A percentile compares a stretch with the other conserved stretches of the same genome.
These are phyloP conservation scores for Gavialis gangeticus DNA, from an alignment of 2,113 vertebrate species.

Conservation along the genomic window DNA sequence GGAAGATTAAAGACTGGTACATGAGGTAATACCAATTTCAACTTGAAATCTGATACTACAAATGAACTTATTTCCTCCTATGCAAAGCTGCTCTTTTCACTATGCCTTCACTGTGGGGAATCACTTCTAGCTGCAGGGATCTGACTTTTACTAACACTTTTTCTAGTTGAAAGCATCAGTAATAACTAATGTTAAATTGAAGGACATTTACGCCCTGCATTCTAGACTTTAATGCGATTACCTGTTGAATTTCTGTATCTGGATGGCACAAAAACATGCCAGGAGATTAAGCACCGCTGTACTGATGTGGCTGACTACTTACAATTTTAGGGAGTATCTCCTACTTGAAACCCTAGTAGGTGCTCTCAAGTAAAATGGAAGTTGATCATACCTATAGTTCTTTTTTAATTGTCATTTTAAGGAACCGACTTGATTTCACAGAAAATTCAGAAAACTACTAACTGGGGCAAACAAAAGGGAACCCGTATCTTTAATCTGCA, in stretches of 20 bases:
- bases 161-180: background rate
- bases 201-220: background rate
- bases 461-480: slow-evolving; percentile 50
- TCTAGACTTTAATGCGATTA: background rate
- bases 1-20: background rate
- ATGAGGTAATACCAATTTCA: background rate
- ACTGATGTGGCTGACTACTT: background rate
- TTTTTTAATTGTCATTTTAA: background rate
- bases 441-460: background rate
- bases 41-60: background rate
- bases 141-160: background rate
- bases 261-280: background rate
- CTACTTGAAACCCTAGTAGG: background rate
- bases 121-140: background rate
- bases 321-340: background rate
- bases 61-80: background rate
- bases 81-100: background rate
- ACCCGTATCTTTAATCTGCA: slow-evolving; percentile 47
- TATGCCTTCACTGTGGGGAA: background rate
- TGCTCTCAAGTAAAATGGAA: background rate
- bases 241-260: background rate
- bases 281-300: background rate
- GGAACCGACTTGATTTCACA: background rate
- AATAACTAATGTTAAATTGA: background rate
- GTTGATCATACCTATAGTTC: background rate